These are phyloP conservation scores for Dascyllus trimaculatus DNA, from an alignment of 2,113 vertebrate species.

Conservation along the genomic window DNA sequence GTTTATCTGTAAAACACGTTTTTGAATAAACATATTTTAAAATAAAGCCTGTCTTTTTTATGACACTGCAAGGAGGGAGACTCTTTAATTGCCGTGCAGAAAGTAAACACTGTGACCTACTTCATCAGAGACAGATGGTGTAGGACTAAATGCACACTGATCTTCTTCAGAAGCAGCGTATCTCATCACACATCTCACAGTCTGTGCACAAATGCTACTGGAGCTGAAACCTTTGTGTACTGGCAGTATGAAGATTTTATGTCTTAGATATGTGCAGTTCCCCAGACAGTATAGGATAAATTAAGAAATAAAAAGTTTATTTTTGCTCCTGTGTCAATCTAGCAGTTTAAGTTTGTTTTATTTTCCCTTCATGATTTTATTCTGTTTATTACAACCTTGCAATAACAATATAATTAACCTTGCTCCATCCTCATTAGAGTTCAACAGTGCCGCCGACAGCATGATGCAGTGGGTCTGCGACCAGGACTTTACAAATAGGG, in stretches of 20 bases:
- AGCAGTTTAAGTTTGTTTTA: background rate
- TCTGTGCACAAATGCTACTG: slow-evolving; percentile 3
- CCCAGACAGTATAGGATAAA: background rate
- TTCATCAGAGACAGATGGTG: background rate
- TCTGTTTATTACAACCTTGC: slow-evolving; percentile 23
- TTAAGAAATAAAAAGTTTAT: background rate
- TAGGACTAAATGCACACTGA: background rate
- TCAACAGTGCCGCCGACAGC: slow-evolving; percentile 52
- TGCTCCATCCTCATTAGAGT: slow-evolving; percentile 49
- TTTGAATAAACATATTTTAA: too few relatives aligned
- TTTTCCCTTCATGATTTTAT: slow-evolving; percentile 25
- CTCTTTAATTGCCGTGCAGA: background rate
- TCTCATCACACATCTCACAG: slow-evolving; percentile 5
- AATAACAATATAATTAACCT: slow-evolving; percentile 57
- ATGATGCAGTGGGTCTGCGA: slow-evolving; percentile 54
- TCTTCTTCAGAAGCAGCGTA: slow-evolving; percentile 15
- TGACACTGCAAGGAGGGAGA: background rate
- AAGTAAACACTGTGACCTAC: background rate
- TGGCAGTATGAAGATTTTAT: background rate
- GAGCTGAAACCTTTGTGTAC: background rate
- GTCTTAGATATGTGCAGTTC: background rate
- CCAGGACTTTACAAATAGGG: slow-evolving; percentile 54
- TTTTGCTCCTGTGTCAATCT: background rate
- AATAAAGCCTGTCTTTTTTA: too few relatives aligned
- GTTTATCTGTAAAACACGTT: background rate